Conservation (phyloP, 2,113 vertebrate species). For the Dendropsophus ebraccatus region DNA sequence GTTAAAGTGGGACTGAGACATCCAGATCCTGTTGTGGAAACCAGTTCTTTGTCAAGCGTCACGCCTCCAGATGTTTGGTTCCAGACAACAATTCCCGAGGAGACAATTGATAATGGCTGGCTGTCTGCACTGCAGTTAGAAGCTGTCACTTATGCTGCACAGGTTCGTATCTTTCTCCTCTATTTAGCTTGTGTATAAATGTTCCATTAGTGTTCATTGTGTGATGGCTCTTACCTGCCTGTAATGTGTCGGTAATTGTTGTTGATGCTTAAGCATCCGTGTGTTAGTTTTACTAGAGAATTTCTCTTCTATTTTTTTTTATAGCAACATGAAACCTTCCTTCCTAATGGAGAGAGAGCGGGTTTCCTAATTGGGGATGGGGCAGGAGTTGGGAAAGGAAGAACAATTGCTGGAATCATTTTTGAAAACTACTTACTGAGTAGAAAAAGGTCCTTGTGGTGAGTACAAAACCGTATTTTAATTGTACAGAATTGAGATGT, state of each 20-base stretch:
- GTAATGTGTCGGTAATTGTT: too few relatives aligned
- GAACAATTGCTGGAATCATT: slow-evolving; percentile 96
- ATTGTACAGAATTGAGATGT: neutral
- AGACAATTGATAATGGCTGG: slow-evolving; percentile 92
- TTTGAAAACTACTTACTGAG: slow-evolving; percentile 97
- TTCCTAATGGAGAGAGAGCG: slow-evolving; percentile 92
- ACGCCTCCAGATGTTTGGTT: slow-evolving; percentile 97
- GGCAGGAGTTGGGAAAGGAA: slow-evolving; percentile 96
- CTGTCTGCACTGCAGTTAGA: slow-evolving; percentile 95
- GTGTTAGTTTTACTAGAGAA: too few relatives aligned
- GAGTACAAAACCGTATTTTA: slow-evolving; percentile 63
- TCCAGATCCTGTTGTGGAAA: slow-evolving; percentile 96
- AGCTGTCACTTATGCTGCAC: slow-evolving; percentile 93
- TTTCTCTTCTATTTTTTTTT: slow-evolving; percentile 14
- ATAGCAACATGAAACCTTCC: slow-evolving; percentile 99
- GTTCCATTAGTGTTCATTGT: too few relatives aligned
- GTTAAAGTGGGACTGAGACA: slow-evolving; percentile 93
- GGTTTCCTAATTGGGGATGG: slow-evolving; percentile 97
- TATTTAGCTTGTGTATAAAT: neutral
- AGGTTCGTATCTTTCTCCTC: slow-evolving; percentile 73
- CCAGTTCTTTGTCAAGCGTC: slow-evolving; percentile 95
- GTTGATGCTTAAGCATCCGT: too few relatives aligned
- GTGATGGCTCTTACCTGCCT: too few relatives aligned
- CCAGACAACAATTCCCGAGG: slow-evolving; percentile 91
- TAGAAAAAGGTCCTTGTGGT: slow-evolving; percentile 98